A percentile compares a stretch with the other conserved stretches of the same genome.
Conservation (phyloP, 2,888 invertebrate species). For the Scrobipalpa costella region DNA sequence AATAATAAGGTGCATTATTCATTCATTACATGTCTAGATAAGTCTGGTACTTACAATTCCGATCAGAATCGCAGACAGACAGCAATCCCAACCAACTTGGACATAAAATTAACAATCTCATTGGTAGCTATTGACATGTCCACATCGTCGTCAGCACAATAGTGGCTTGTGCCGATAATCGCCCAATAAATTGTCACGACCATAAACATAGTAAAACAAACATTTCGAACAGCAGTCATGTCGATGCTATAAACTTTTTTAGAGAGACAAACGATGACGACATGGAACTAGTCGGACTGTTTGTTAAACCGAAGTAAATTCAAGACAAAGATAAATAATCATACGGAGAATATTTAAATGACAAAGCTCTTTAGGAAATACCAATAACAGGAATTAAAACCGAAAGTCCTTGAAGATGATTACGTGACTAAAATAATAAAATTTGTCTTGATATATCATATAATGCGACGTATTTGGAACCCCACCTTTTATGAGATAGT, state of each 20-base stretch:
- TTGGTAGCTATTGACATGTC: conserved; percentile 18
- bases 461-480: conserved; percentile 5
- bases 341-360: not conserved
- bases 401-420: not conserved
- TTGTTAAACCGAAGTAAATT: not conserved
- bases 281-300: not conserved
- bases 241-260: not conserved
- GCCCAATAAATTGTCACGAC: conserved; percentile 28
- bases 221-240: conserved; percentile 30
- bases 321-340: not conserved
- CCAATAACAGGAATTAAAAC: conserved; percentile 6
- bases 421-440: not conserved
- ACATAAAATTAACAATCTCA: conserved; percentile 1
- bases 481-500: conserved; percentile 5
- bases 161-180: conserved; percentile 28
- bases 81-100: not conserved
- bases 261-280: not conserved
- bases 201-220: conserved; percentile 36
- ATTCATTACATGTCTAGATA: not conserved
- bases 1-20: conserved; percentile 10
- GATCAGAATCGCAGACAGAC: not conserved
- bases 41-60: not conserved
- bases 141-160: conserved; percentile 27
- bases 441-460: not conserved
- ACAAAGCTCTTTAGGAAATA: not conserved